Evolutionary conservation across 2,888 invertebrate species (phyloP).

Genomic region (Lasioglossum villosulum): DNA sequence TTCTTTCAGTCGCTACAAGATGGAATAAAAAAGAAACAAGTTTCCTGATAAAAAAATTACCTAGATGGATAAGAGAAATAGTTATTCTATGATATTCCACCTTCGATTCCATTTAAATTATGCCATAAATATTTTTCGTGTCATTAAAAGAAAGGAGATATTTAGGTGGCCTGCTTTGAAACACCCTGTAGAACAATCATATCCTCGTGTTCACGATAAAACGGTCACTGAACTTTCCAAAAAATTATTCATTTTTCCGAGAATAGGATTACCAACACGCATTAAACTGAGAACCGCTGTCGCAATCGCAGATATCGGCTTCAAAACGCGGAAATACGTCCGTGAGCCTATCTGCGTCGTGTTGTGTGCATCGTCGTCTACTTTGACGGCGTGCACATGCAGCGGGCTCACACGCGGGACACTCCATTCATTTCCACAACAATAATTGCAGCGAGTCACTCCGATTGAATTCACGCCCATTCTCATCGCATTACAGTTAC

Average conservation of each 20-base stretch:
- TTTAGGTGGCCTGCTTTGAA: too few relatives aligned
- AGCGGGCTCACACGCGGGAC: slow-evolving; percentile 18
- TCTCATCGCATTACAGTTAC: slow-evolving; percentile 53
- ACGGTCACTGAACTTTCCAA: background rate
- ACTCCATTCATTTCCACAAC: slow-evolving; percentile 59
- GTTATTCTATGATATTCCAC: too few relatives aligned
- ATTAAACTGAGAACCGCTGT: slow-evolving; percentile 52
- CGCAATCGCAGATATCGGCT: slow-evolving; percentile 59
- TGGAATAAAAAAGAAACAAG: too few relatives aligned
- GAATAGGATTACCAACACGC: background rate
- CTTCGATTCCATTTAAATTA: too few relatives aligned
- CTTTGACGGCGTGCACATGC: slow-evolving; percentile 18
- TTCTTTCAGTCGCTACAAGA: too few relatives aligned
- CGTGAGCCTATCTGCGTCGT: slow-evolving; percentile 50
- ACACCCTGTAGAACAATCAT: too few relatives aligned
- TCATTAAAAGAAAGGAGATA: too few relatives aligned
- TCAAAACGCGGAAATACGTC: slow-evolving; percentile 67
- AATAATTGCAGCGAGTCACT: slow-evolving; percentile 30
- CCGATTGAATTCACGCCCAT: slow-evolving; percentile 50
- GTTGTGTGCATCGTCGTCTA: slow-evolving; percentile 24
- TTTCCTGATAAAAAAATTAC: too few relatives aligned
- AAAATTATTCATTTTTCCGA: background rate
- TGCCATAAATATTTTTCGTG: too few relatives aligned
- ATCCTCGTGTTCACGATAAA: background rate
- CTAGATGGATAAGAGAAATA: too few relatives aligned